A percentile compares a stretch with the other conserved stretches of the same genome.
phyloP scores from a whole-genome alignment of 92 coral and sea anemone species.

The Isaurus tuberculatus region DNA sequence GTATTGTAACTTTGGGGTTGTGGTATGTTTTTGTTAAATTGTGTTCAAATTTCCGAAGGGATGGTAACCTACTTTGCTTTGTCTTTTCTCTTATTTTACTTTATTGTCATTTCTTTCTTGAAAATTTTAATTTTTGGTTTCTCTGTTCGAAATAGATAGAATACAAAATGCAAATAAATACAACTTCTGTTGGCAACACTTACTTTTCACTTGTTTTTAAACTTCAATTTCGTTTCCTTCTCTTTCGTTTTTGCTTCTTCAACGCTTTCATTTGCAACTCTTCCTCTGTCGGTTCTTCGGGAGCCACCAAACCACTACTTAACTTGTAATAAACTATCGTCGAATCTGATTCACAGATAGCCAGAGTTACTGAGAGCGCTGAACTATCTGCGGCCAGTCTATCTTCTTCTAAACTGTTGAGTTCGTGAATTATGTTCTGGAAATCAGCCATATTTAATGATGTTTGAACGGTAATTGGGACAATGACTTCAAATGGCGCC shows the following conservation, averaged over 20 bases:
- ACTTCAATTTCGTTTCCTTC: background rate
- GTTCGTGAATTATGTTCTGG: constrained; percentile 64
- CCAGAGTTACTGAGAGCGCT: constrained; percentile 66
- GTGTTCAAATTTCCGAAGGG: no score
- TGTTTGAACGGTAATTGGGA: constrained; percentile 75
- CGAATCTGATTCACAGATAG: constrained; percentile 89
- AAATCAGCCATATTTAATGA: constrained; percentile 68
- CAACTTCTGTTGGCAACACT: no score
- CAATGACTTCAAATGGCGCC: constrained; percentile 70
- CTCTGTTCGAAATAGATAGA: no score
- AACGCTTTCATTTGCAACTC: constrained; percentile 30
- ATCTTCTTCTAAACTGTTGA: constrained; percentile 59
- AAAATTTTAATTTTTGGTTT: no score
- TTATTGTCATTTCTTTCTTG: no score
- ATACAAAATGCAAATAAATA: no score
- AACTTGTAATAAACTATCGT: constrained; percentile 89
- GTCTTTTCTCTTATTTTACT: no score
- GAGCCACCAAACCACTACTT: constrained; percentile 79
- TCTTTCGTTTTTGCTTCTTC: constrained; percentile 23
- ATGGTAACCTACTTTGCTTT: no score
- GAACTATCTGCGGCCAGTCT: constrained; percentile 23
- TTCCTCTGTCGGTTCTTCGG: constrained; percentile 79
- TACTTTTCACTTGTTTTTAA: no score
- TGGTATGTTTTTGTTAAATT: no score
- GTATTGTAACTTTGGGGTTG: no score